Evolutionary conservation across 2,113 vertebrate species (phyloP), one percentile per base, ranked within the genome.

Genomic region (Mus pahari): DNA sequence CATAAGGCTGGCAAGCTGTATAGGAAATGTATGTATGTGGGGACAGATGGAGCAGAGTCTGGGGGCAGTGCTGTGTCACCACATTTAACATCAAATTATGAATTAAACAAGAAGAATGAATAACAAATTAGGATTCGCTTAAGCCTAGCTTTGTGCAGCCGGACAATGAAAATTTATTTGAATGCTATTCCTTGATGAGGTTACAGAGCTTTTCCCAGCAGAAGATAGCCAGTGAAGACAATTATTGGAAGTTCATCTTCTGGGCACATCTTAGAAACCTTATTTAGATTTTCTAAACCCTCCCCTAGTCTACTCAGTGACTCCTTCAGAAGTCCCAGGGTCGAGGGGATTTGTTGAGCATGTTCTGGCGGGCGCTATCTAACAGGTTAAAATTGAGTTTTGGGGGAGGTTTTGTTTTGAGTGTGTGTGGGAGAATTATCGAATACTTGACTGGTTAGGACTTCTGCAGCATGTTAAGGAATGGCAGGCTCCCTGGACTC

Each of bases 51-150:
- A 68, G 66, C 91, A 0, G 24, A 92, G 95, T 97, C 97, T 19
- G 39, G 94, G 94, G 92, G 60, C 68, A 58, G 2, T 86, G 82
- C 96, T 91, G 95, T 96, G 97, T 97, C 58, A 10, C 90, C 45
- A 75, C 7, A 39, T 87, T 97, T 93, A 92, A 96, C 83, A 12
- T 95, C 81, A 86, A 48, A 95, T 92, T 97, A 96, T 94, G 97
- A 79, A 98, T 98, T 96, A 90, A 98, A 98, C 97, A 96, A 96
- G 96, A 98, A 96, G 97, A 9, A 93, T 97, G 98, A 98, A 98
- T 98, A 92, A 96, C 96, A 90, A 98, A 98, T 96, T 97, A 98
- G 98, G 97, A 94, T 96, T 97, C 78, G 73, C 82, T 95, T 97
- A 89, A 98, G 97, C 94, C 98, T 92, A 96, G 97, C 96, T 95